phyloP scores from a whole-genome alignment of 2,113 vertebrate genomes.

The Coptodon rendalli region DNA sequence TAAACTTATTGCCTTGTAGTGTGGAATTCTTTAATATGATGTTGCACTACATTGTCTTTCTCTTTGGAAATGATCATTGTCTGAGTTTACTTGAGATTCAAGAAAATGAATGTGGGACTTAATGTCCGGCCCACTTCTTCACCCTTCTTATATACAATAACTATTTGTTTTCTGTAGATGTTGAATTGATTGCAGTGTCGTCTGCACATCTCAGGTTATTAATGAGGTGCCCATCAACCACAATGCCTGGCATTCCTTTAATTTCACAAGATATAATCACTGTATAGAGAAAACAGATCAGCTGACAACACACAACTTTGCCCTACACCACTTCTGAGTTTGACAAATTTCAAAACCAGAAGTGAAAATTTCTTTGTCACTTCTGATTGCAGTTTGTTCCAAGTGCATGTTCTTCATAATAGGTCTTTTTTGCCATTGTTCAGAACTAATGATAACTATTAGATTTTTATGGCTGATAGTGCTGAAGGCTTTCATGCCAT shows the following conservation, averaged over 20 bases:
- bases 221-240: not conserved
- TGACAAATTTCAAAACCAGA: not conserved
- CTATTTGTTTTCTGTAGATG: not conserved
- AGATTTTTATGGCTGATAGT: not conserved
- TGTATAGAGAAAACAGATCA: not conserved
- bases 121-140: not conserved
- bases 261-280: not conserved
- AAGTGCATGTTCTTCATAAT: not conserved
- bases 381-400: not conserved
- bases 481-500: not conserved
- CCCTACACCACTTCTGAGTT: not conserved
- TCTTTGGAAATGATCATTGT: not conserved
- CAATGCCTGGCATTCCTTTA: not conserved
- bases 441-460: not conserved
- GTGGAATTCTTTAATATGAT: not conserved
- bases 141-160: not conserved
- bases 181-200: not conserved
- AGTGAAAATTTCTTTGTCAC: not conserved
- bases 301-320: not conserved
- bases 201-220: not conserved
- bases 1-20: not conserved
- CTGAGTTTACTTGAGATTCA: not conserved
- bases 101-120: not conserved
- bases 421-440: not conserved
- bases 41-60: not conserved